A percentile compares a stretch with the other conserved stretches of the same genome.
phyloP scores from a whole-genome alignment of 2,113 vertebrate genomes.

The Alligator mississippiensis region DNA sequence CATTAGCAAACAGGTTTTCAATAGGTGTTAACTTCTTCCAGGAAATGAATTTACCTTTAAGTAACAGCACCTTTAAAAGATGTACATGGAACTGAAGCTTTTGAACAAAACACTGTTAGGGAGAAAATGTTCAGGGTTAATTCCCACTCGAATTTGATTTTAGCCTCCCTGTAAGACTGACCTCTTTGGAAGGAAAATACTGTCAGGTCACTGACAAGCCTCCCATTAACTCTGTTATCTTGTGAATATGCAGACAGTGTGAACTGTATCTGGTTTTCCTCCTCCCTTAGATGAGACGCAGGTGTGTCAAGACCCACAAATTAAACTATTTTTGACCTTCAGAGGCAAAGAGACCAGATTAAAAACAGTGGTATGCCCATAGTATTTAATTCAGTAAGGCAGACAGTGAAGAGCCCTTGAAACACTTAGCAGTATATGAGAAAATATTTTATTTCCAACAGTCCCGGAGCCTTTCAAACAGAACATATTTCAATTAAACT shows the following conservation, averaged over 20 bases:
- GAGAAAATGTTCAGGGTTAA: not conserved
- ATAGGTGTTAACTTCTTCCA: not conserved
- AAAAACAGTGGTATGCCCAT: not conserved
- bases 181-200: not conserved
- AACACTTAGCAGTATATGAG: not conserved
- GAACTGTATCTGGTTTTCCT: not conserved
- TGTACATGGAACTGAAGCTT: not conserved
- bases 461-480: not conserved
- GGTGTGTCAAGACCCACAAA: not conserved
- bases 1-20: not conserved
- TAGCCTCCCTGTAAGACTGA: not conserved
- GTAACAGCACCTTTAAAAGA: not conserved
- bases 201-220: not conserved
- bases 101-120: not conserved
- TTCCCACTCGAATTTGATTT: not conserved
- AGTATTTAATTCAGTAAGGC: not conserved
- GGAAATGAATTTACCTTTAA: constrained; percentile 29
- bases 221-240: not conserved
- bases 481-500: not conserved
- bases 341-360: not conserved
- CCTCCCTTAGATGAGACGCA: not conserved
- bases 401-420: not conserved
- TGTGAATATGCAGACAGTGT: not conserved
- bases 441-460: not conserved
- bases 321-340: not conserved